These are phyloP conservation scores for Tokudaia muenninki DNA, from an alignment of 2,797 vertebrate genomes.

Conservation along the genomic window DNA sequence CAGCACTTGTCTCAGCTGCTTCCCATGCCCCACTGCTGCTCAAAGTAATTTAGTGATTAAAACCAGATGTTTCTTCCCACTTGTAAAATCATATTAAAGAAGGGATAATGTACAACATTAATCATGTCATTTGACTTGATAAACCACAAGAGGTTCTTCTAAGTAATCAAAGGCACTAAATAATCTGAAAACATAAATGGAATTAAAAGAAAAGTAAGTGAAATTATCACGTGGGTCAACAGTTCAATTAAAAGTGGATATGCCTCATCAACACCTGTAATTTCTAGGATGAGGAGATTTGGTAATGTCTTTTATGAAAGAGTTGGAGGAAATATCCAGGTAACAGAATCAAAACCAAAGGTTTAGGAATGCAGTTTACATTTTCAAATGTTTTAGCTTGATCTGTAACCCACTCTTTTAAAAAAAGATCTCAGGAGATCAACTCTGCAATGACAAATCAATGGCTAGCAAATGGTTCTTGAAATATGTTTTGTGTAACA, in stretches of 20 bases:
- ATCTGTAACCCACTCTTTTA: background rate
- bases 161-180: constrained; percentile 76
- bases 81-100: constrained; percentile 78
- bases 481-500: background rate
- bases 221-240: constrained; percentile 75
- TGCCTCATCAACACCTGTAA: constrained; percentile 71
- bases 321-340: background rate
- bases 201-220: constrained; percentile 73
- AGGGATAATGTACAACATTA: constrained; percentile 79
- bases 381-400: constrained; percentile 2
- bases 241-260: constrained; percentile 77
- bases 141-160: constrained; percentile 66
- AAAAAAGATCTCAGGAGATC: background rate
- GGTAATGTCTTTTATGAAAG: constrained; percentile 27
- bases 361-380: background rate
- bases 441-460: background rate
- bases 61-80: constrained; percentile 76
- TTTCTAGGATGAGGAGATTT: constrained; percentile 58
- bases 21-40: constrained; percentile 43
- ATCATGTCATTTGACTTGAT: constrained; percentile 78
- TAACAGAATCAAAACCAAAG: background rate
- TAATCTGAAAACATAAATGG: constrained; percentile 77
- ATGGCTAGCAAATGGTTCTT: background rate
- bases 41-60: constrained; percentile 74
- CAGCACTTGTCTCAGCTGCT: constrained; percentile 21